phyloP scores from a whole-genome alignment of 2,113 vertebrate species.

The Pedetes capensis region DNA sequence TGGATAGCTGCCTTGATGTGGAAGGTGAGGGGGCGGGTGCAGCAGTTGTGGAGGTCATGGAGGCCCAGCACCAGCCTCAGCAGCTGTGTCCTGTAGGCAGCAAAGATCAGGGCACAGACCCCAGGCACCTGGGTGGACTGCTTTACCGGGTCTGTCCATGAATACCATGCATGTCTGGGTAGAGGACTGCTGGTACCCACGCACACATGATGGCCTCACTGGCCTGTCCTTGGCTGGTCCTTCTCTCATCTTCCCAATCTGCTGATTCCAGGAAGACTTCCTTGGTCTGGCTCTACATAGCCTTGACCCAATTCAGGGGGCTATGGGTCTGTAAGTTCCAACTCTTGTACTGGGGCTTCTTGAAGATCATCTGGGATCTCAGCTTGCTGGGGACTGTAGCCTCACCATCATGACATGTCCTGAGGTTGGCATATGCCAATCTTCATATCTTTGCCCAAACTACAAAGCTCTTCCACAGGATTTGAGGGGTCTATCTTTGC shows the following conservation, averaged over 20 bases:
- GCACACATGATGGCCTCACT: too few relatives aligned
- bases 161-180: too few relatives aligned
- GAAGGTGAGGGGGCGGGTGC: neutral
- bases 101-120: too few relatives aligned
- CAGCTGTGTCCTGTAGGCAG: fast-evolving
- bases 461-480: neutral
- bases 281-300: too few relatives aligned
- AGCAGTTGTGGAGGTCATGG: fast-evolving
- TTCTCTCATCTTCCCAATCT: neutral
- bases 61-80: conserved; percentile 23
- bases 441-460: neutral
- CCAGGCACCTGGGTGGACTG: too few relatives aligned
- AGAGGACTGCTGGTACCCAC: neutral
- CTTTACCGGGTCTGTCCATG: too few relatives aligned
- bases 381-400: neutral
- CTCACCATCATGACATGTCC: neutral
- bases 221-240: neutral
- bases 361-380: neutral
- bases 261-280: neutral
- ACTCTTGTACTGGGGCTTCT: too few relatives aligned
- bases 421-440: fast-evolving
- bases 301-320: neutral
- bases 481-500: neutral
- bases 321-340: neutral
- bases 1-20: fast-evolving